These are phyloP conservation scores for Ginglymostoma cirratum DNA, from an alignment of 2,113 vertebrate species.

Conservation along the genomic window DNA sequence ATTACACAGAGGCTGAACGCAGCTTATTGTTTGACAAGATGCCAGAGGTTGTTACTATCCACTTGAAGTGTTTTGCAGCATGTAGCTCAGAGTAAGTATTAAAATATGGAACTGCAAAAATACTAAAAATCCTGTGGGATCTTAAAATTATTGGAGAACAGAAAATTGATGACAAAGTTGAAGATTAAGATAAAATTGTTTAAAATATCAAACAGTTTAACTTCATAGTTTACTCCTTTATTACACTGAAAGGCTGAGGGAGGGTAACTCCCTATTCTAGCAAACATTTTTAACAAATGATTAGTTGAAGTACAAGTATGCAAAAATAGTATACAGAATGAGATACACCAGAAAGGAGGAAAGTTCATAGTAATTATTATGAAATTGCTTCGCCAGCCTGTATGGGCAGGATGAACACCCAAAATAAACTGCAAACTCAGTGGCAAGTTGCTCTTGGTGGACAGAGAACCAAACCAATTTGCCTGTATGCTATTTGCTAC, in stretches of 20 bases:
- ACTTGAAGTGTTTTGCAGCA: constrained; percentile 95
- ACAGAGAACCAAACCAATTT: neutral
- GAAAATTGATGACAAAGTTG: neutral
- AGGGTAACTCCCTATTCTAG: neutral
- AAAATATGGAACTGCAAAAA: neutral
- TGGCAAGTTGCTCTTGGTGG: neutral
- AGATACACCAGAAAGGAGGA: neutral
- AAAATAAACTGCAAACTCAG: neutral
- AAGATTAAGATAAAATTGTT: neutral
- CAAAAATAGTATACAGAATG: neutral
- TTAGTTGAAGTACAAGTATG: neutral
- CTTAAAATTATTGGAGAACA: neutral
- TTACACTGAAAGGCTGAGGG: neutral
- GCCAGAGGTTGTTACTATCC: constrained; percentile 90
- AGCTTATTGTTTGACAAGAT: constrained; percentile 96
- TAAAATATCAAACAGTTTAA: neutral
- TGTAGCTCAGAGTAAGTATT: constrained; percentile 77
- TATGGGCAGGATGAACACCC: neutral
- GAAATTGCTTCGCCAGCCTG: neutral
- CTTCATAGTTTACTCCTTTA: neutral
- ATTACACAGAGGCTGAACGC: constrained; percentile 92
- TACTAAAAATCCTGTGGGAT: neutral
- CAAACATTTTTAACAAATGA: neutral
- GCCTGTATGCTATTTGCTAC: neutral
- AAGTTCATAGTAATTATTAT: neutral